These are phyloP conservation scores for Dendrocincla tyrannina DNA, from an alignment of 2,797 vertebrate species.

Conservation along the genomic window DNA sequence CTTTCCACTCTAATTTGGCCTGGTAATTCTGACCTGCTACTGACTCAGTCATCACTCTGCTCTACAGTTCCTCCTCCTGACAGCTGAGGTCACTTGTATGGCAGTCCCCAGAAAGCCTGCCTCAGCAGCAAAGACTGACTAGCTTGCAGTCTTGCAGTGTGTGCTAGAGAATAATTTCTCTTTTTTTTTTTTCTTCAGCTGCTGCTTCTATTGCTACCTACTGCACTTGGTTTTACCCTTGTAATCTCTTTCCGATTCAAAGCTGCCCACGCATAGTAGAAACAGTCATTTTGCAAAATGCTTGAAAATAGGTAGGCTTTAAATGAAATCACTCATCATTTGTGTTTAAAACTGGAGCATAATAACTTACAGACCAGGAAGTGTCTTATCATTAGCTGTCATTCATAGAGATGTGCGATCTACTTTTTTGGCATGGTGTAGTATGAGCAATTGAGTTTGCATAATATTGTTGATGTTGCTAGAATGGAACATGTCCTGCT, in stretches of 20 bases:
- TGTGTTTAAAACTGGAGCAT: neutral
- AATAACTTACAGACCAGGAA: neutral
- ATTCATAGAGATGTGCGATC: neutral
- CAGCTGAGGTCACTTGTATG: neutral
- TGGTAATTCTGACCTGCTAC: neutral
- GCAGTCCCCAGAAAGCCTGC: neutral
- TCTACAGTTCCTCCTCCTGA: neutral
- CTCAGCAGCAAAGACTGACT: neutral
- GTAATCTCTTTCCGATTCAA: neutral
- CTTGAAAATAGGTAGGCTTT: neutral
- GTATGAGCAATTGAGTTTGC: neutral
- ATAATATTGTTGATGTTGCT: neutral
- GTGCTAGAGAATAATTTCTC: neutral
- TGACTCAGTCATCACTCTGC: neutral
- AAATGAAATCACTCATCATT: neutral
- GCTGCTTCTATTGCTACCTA: neutral
- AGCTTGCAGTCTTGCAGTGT: neutral
- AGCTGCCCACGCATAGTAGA: neutral
- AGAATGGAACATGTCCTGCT: neutral
- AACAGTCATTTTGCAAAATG: neutral
- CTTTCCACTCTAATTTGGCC: neutral
- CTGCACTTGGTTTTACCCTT: neutral
- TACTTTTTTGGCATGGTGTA: neutral
- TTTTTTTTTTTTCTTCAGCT: neutral
- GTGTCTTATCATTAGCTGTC: neutral